phyloP scores from a whole-genome alignment of 1,140 invertebrate species.

The Luehdorfia chinensis region DNA sequence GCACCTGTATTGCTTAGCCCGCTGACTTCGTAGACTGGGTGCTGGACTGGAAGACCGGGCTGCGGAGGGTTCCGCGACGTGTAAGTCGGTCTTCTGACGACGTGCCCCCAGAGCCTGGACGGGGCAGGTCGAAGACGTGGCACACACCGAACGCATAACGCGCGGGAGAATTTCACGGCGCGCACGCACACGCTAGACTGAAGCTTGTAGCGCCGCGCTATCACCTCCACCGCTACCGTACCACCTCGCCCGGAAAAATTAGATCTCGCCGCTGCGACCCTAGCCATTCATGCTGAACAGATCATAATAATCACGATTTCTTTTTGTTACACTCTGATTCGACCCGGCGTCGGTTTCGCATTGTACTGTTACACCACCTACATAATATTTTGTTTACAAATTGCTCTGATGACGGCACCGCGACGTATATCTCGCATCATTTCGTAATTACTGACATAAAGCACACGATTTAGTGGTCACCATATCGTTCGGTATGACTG shows the following conservation, averaged over 20 bases:
- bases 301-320: conserved; percentile 58
- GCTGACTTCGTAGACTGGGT: conserved; percentile 61
- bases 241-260: conserved; percentile 59
- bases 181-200: conserved; percentile 64
- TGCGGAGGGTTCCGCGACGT: conserved; percentile 56
- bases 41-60: conserved; percentile 60
- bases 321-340: conserved; percentile 67
- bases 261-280: conserved; percentile 63
- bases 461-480: no score
- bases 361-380: conserved; percentile 31
- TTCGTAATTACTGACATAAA: conserved; percentile 7
- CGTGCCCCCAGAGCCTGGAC: conserved; percentile 53
- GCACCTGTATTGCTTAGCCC: conserved; percentile 74
- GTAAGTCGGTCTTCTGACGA: conserved; percentile 71
- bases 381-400: background rate
- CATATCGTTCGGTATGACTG: conserved; percentile 37
- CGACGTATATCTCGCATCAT: conserved; percentile 3
- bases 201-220: conserved; percentile 42
- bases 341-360: conserved; percentile 12
- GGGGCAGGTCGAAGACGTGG: conserved; percentile 42
- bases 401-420: conserved; percentile 13
- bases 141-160: conserved; percentile 52
- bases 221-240: conserved; percentile 30
- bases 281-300: conserved; percentile 68
- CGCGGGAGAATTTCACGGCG: conserved; percentile 62